phyloP scores from a whole-genome alignment of 2,113 vertebrate species.

The Elephas maximus region DNA sequence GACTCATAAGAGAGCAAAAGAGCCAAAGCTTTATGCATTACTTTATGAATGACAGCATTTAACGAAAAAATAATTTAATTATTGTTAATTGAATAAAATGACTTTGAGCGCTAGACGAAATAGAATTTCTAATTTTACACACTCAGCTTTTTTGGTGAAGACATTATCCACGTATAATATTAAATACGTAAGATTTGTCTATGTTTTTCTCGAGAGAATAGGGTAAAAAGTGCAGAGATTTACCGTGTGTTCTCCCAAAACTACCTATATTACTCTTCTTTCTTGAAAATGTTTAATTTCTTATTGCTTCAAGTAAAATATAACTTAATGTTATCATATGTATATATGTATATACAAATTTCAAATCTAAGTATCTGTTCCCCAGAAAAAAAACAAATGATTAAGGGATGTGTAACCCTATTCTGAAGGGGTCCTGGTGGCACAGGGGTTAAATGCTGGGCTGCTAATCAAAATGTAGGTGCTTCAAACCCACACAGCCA shows the following conservation, averaged over 20 bases:
- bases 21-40: neutral
- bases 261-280: no score
- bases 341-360: no score
- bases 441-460: no score
- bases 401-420: neutral
- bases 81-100: neutral
- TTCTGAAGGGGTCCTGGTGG: no score
- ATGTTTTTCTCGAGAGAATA: no score
- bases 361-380: neutral
- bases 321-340: neutral
- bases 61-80: neutral
- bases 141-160: neutral
- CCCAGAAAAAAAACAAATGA: neutral
- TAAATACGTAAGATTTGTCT: neutral
- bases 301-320: neutral
- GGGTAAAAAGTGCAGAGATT: no score
- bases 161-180: neutral
- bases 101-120: neutral
- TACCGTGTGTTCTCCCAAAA: no score
- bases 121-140: neutral
- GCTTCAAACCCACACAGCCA: no score
- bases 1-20: neutral
- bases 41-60: neutral
- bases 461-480: no score
- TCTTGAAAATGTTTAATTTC: neutral